A percentile compares a stretch with the other conserved stretches of the same genome.
phyloP scores from a whole-genome alignment of 2,113 vertebrate species.

The Daphoenositta chrysoptera region DNA sequence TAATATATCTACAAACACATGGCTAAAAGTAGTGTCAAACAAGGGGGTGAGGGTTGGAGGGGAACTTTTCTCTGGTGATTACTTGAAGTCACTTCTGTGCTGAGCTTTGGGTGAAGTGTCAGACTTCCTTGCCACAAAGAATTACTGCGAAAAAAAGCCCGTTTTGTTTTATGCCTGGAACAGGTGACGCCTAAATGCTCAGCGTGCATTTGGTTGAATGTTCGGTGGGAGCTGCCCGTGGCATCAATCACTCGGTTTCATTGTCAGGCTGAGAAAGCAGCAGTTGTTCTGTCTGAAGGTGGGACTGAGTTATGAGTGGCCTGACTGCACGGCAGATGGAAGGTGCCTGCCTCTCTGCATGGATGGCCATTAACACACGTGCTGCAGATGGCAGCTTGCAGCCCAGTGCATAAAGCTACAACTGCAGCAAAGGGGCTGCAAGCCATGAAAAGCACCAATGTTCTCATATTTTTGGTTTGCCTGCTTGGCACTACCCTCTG shows the following conservation, averaged over 20 bases:
- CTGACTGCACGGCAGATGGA: conserved; percentile 81
- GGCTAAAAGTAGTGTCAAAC: neutral
- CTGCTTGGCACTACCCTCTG: neutral
- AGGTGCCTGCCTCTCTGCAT: conserved; percentile 74
- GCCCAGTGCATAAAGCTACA: conserved; percentile 79
- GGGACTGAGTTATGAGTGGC: conserved; percentile 80
- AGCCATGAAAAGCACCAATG: neutral
- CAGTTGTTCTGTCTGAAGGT: conserved; percentile 80
- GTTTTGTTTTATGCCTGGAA: conserved; percentile 35
- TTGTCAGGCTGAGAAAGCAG: conserved; percentile 82
- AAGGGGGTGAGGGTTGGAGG: neutral
- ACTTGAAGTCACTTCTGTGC: neutral
- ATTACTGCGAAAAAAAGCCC: conserved; percentile 10
- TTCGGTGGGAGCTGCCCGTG: conserved; percentile 59
- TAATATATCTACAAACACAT: neutral
- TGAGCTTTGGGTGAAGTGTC: neutral
- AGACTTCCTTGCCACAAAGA: neutral
- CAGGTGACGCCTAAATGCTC: conserved; percentile 54
- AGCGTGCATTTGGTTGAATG: conserved; percentile 53
- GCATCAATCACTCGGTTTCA: conserved; percentile 71
- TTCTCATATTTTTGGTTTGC: neutral
- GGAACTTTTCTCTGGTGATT: neutral
- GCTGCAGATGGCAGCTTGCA: conserved; percentile 83
- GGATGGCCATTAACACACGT: conserved; percentile 82
- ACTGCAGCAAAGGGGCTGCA: conserved; percentile 38